Base-by-base conservation (phyloP, 2,797 vertebrate genomes). In the Hippocampus kuda region DNA sequence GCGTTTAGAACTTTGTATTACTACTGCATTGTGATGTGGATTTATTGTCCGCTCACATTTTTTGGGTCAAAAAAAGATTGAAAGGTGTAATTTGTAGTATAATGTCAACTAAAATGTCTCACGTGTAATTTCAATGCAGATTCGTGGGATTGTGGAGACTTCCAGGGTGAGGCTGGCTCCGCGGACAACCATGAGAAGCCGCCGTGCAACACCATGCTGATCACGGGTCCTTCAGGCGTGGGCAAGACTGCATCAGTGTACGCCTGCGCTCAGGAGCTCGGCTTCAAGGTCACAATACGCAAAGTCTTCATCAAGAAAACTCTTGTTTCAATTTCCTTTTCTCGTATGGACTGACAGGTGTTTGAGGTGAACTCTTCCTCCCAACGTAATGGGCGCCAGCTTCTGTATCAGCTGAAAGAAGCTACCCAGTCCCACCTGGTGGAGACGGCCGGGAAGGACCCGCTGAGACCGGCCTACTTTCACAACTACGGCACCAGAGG, bases 291-390 rank as follows among this genome's bases (percentile, higher is more conserved):
- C 20, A 8, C 73, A 34, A 53, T 68, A 13, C 10, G 56, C 27
- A 46, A 30, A 66, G n/a, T 26, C 26, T 51, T 66, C 15, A 9
- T 44, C 42, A 27, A 27, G 24, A 24, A 65, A 9, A 16, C 27
- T 30, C 13, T 18, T 24, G n/a, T 20, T 53, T 51, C 13, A 46
- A 44, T 24, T n/a, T 2, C 11, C 12, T 64, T 13, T 46, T 13
- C 7, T 64, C 41, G 4, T 6, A 12, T 59, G 13, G 24, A 65
- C 76, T 16, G 38, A 91, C 72, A 89, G 95, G 93, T 98, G 71
- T 97, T 98, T 85, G 97, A 99, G 88, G 95, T 99, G 67, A 99
- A 99, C 77, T 93, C 93, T 56, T 98, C 96, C 22, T 95, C 93
- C 48, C 94, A 92, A 83, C 94, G 96, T 53, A 92, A 87, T 4